These are phyloP conservation scores for Heliopora coerulea DNA, from an alignment of 92 coral and sea anemone species.

Conservation along the genomic window DNA sequence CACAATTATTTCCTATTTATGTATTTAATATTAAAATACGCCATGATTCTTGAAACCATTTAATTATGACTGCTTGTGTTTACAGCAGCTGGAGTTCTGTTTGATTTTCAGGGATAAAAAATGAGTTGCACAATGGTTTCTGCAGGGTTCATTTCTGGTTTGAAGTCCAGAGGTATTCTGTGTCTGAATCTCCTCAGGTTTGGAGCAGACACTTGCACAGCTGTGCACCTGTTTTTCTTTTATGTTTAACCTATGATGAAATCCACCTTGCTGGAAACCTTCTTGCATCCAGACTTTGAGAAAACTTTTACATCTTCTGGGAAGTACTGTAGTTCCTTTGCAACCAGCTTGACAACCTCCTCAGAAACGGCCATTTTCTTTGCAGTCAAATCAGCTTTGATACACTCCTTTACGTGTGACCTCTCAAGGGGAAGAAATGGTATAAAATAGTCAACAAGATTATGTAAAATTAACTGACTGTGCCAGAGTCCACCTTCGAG, in stretches of 20 bases:
- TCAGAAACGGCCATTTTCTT: conserved; percentile 51
- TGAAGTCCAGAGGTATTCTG: no score
- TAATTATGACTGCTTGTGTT: no score
- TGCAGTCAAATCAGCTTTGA: conserved; percentile 54
- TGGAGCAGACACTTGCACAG: no score
- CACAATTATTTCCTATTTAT: no score
- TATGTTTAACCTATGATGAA: conserved; percentile 9
- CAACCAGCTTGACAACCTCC: conserved; percentile 52
- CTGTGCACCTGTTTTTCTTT: background rate
- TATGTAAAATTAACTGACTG: conserved; percentile 68
- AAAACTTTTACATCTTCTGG: conserved; percentile 67
- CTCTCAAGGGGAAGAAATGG: conserved; percentile 88
- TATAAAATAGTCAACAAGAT: conserved; percentile 75
- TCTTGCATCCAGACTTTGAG: conserved; percentile 88
- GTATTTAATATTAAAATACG: no score
- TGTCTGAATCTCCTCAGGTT: no score
- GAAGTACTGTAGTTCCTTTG: conserved; percentile 73
- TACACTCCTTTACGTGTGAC: conserved; percentile 77
- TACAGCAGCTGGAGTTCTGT: no score
- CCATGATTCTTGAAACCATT: no score
- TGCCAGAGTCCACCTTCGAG: conserved; percentile 86
- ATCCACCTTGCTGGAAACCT: conserved; percentile 85
- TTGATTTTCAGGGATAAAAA: no score
- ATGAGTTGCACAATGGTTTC: no score
- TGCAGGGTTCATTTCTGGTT: no score